Base-by-base conservation (phyloP, 2,888 invertebrate species). In the Pimpla rufipes region DNA sequence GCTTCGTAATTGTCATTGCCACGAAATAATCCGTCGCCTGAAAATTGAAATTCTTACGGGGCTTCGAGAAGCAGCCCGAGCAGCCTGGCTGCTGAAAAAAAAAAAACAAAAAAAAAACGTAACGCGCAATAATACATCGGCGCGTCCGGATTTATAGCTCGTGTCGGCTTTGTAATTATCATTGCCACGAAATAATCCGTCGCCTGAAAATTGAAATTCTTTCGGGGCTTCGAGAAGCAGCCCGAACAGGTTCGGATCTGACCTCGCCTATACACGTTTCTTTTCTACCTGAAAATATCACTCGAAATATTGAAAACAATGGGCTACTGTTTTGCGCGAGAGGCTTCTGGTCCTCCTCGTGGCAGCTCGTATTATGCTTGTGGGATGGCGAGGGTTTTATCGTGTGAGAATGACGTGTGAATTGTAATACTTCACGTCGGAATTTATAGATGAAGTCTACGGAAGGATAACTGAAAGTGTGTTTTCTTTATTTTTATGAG, bases 31-130 rank as follows among this genome's bases (percentile, higher is more conserved):
- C 29, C 29, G 29, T 29, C 29, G 29, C 8, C 18, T 18, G 18
- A 18, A 29, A 29, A 29, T 29, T 16, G 18, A 50, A 18, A 18
- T 5, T 52, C 16, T 18, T 52, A 18, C 18, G 50, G 2, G 10
- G 50, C 18, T 18, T 23, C 13, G 42, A 5, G 11, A 42, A 29
- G 18, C 23, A 21, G 3, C 23, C 10, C 11, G 21, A 1, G 2
- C 10, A 21, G 90, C 85, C 84, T 80, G 59, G n/a, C 13, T n/a
- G 59, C 21, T 40, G 1, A 29, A 62, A 62, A 62, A 77, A 83
- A 67, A n/a, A 55, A 23, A 23, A 21, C 16, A n/a, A n/a, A n/a
- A n/a, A n/a, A n/a, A n/a, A n/a, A n/a, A n/a, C 35, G n/a, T 47
- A 23, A 50, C 47, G 50, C 2, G 67, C 67, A 76, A 74, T 52